Conservation (phyloP, 2,888 invertebrate genomes). For the Folsomia manolachei region DNA sequence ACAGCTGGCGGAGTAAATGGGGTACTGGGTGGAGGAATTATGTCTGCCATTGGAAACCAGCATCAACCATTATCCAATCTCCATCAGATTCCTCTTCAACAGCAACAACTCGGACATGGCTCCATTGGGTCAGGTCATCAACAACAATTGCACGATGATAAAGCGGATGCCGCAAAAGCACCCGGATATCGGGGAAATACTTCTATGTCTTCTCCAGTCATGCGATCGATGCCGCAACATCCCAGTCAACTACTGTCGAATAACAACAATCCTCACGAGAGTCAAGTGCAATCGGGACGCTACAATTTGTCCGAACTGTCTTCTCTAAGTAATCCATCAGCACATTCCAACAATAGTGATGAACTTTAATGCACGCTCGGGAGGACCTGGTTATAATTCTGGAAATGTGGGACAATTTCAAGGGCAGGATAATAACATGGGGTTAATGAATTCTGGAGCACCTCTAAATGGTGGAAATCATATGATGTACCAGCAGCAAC, state of each 20-base stretch:
- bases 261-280: too few relatives aligned
- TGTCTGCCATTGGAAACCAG: neutral
- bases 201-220: slow-evolving; percentile 45
- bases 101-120: neutral
- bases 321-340: too few relatives aligned
- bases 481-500: slow-evolving; percentile 13
- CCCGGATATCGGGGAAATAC: slow-evolving; percentile 79
- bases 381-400: neutral
- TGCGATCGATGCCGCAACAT: slow-evolving; percentile 41
- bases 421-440: slow-evolving; percentile 2
- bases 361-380: neutral
- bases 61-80: slow-evolving; percentile 24
- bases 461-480: slow-evolving; percentile 16
- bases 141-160: slow-evolving; percentile 30
- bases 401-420: neutral
- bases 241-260: too few relatives aligned
- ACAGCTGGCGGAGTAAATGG: slow-evolving; percentile 39
- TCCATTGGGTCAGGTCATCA: slow-evolving; percentile 15
- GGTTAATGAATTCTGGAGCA: neutral
- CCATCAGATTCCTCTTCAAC: slow-evolving; percentile 25
- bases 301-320: too few relatives aligned
- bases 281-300: too few relatives aligned
- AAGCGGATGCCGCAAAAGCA: slow-evolving; percentile 81
- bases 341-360: too few relatives aligned
- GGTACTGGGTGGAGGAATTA: neutral